Percentiles rank a stretch among this genome's conserved stretches.
Evolutionary conservation across 2,113 vertebrate genomes (phyloP).

Genomic region (Trematocara nigrifrons): DNA sequence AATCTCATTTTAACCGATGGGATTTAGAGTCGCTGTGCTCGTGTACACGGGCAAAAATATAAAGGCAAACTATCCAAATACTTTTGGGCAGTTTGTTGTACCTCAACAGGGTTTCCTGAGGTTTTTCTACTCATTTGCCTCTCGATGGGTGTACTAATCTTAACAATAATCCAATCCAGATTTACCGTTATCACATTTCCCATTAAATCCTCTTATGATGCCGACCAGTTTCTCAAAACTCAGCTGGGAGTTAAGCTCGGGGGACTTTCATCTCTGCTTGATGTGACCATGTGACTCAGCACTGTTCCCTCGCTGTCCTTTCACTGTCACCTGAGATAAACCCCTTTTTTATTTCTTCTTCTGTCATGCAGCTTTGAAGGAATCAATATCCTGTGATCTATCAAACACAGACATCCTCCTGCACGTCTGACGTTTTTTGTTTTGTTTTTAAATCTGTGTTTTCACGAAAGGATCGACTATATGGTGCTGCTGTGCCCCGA

Average conservation of each 20-base stretch:
- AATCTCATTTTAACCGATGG: background rate
- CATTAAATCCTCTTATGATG: conserved; percentile 27
- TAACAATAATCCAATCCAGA: conserved; percentile 44
- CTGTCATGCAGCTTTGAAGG: background rate
- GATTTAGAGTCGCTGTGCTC: background rate
- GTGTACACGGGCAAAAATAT: background rate
- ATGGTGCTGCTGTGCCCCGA: background rate
- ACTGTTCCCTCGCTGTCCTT: background rate
- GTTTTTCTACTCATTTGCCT: conserved; percentile 3
- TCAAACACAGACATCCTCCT: background rate
- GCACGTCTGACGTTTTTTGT: background rate
- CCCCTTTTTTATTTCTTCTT: background rate
- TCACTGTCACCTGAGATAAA: conserved; percentile 24
- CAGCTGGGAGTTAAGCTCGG: conserved; percentile 15
- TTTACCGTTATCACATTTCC: conserved; percentile 39
- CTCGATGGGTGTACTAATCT: conserved; percentile 18
- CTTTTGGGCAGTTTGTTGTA: background rate
- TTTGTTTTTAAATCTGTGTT: background rate
- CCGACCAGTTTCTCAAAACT: conserved; percentile 16
- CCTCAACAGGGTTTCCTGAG: background rate
- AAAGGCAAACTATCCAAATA: background rate
- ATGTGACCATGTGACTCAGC: background rate
- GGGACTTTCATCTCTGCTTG: conserved; percentile 26
- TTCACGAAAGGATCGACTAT: accelerated
- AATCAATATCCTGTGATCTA: conserved; percentile 1